Evolutionary conservation across 2,113 vertebrate genomes (phyloP).

Genomic region (Ctenomys sociabilis): DNA sequence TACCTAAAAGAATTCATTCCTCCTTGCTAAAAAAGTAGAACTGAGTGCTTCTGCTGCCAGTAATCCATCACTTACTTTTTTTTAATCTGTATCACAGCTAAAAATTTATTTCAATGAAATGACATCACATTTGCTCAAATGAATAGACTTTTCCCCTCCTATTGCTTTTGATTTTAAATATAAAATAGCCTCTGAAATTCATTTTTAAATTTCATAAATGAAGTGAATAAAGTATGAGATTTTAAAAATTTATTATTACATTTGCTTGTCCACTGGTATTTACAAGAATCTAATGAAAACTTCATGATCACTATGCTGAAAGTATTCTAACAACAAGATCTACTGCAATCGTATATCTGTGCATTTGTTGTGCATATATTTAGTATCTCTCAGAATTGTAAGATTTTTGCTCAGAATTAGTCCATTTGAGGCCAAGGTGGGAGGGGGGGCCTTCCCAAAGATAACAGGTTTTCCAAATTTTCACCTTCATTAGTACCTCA

Average conservation of each 20-base stretch:
- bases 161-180: neutral
- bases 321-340: conserved; percentile 31
- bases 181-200: conserved; percentile 41
- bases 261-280: neutral
- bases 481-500: neutral
- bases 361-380: neutral
- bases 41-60: conserved; percentile 6
- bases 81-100: neutral
- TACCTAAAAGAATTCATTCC: neutral
- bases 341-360: neutral
- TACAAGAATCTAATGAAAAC: conserved; percentile 55
- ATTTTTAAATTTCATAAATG: conserved; percentile 47
- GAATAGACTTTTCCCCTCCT: neutral
- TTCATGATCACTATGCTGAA: neutral
- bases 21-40: conserved; percentile 40
- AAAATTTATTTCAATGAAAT: conserved; percentile 45
- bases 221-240: neutral
- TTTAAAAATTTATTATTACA: conserved; percentile 27
- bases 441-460: neutral
- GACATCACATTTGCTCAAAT: conserved; percentile 38
- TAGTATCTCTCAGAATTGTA: neutral
- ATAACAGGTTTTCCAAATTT: neutral
- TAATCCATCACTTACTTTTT: conserved; percentile 11
- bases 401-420: neutral
- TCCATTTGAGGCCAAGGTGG: neutral